Evolutionary conservation across 2,113 vertebrate genomes (phyloP).

Genomic region (Perca flavescens): DNA sequence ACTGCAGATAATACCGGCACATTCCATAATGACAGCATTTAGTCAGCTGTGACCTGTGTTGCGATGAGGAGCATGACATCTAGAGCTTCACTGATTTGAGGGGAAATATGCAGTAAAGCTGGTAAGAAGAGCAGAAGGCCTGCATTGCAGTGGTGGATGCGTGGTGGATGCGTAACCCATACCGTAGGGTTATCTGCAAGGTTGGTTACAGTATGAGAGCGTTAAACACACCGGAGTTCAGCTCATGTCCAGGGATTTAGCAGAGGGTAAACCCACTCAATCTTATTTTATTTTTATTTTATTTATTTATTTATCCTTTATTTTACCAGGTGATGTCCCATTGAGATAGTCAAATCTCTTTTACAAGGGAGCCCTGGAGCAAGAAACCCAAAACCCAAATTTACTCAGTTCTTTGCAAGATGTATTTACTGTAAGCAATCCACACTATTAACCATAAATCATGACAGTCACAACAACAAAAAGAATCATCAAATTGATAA

Average conservation of each 20-base stretch:
- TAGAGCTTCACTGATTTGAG: constrained; percentile 51
- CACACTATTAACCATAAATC: neutral
- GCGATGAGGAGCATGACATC: constrained; percentile 55
- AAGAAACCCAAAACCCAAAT: no score
- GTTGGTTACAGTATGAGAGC: neutral
- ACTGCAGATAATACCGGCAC: constrained; percentile 61
- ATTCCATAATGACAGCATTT: constrained; percentile 77
- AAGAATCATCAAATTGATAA: neutral
- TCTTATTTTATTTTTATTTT: no score
- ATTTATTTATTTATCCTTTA: no score
- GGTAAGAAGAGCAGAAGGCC: constrained; percentile 17
- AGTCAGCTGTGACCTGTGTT: constrained; percentile 68
- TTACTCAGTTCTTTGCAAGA: neutral
- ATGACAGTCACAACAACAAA: neutral
- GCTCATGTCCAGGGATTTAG: neutral
- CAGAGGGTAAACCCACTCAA: neutral
- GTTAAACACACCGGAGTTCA: constrained; percentile 17
- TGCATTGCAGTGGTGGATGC: neutral
- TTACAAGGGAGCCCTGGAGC: no score
- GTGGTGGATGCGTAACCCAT: neutral
- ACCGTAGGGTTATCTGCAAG: constrained; percentile 6
- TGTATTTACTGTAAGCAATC: neutral
- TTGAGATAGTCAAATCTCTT: no score
- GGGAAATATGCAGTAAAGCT: constrained; percentile 36
- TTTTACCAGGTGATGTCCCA: no score